Evolutionary conservation across 2,888 invertebrate species (phyloP).

Genomic region (Diploptera punctata): DNA sequence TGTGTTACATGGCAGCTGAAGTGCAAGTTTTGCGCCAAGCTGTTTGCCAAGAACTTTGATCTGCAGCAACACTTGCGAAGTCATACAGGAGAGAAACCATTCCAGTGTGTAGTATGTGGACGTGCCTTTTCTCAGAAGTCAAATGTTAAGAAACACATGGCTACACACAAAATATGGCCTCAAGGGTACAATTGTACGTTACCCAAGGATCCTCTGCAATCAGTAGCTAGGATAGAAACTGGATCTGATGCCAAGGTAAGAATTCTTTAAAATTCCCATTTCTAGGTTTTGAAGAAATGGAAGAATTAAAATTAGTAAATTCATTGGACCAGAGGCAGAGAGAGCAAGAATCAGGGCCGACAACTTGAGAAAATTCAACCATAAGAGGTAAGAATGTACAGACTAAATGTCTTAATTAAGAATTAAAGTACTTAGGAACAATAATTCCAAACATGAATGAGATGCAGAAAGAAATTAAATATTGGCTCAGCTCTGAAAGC

Average conservation of each 20-base stretch:
- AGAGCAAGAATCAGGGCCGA: no score
- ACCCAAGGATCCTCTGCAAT: conserved; percentile 53
- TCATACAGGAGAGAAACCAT: conserved; percentile 71
- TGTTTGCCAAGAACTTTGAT: conserved; percentile 69
- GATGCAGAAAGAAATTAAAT: no score
- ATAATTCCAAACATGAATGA: no score
- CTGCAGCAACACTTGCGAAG: conserved; percentile 68
- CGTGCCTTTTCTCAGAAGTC: conserved; percentile 74
- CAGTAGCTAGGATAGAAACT: not conserved
- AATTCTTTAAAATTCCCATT: no score
- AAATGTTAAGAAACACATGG: conserved; percentile 74
- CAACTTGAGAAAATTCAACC: no score
- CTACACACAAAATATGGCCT: conserved; percentile 71
- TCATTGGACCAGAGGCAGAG: no score
- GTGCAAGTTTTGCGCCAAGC: conserved; percentile 65
- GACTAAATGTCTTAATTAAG: no score
- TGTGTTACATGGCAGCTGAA: conserved; percentile 56
- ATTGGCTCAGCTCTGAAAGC: no score
- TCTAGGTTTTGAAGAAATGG: no score
- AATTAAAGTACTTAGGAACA: no score
- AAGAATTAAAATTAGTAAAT: no score
- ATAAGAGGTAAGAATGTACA: no score
- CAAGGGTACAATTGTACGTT: conserved; percentile 62
- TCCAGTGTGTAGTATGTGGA: conserved; percentile 74
- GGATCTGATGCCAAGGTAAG: not conserved